Evolutionary conservation across 2,888 invertebrate species (phyloP).

Genomic region (Orthosia cruda): DNA sequence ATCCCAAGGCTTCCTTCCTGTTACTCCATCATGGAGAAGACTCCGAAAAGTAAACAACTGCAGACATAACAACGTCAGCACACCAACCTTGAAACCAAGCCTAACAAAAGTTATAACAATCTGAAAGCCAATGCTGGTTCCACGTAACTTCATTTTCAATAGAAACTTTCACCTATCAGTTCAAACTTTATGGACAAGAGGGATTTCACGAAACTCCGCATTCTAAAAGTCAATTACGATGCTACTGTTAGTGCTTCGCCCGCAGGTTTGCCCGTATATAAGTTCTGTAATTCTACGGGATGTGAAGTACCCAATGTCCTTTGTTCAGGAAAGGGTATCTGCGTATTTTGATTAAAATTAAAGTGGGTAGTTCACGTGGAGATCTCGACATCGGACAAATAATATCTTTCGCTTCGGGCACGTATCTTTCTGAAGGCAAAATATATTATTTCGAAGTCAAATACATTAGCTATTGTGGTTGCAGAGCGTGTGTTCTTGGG

Average conservation of each 20-base stretch:
- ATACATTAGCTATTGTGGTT: constrained; percentile 30
- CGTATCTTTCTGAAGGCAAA: constrained; percentile 21
- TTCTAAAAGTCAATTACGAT: constrained; percentile 3
- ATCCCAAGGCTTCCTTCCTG: background rate
- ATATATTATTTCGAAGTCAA: constrained; percentile 6
- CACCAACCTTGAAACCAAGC: constrained; percentile 25
- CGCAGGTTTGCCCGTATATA: background rate
- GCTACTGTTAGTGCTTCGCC: background rate
- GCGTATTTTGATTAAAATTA: constrained; percentile 7
- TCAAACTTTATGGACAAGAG: constrained; percentile 27
- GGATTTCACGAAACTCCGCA: constrained; percentile 21
- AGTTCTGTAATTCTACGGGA: constrained; percentile 20
- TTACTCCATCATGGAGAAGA: background rate
- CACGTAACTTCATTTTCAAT: constrained; percentile 44
- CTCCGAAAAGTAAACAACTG: background rate
- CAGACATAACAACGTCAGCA: background rate
- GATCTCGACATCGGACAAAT: background rate
- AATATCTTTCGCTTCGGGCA: constrained; percentile 9
- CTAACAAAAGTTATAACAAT: constrained; percentile 36
- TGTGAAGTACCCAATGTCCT: background rate
- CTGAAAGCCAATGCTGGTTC: constrained; percentile 40
- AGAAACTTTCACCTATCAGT: constrained; percentile 44
- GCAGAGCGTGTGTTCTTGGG: constrained; percentile 38
- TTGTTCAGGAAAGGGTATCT: background rate
- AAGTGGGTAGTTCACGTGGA: constrained; percentile 33